Evolutionary conservation across 2,113 vertebrate species (phyloP).

Genomic region (Upupa epops): DNA sequence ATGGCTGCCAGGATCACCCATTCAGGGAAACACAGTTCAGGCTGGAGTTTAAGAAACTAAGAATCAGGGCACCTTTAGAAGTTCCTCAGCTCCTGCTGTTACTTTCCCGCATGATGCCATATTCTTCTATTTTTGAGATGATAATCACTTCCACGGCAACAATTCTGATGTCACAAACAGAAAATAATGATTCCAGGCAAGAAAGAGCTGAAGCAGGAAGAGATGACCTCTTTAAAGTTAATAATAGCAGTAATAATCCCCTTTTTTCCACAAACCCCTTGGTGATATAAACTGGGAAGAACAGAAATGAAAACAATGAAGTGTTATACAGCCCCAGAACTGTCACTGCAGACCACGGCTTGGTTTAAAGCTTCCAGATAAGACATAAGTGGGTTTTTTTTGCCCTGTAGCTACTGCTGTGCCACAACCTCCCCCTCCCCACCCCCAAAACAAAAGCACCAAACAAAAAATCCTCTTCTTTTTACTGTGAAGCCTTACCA

Average conservation of each 20-base stretch:
- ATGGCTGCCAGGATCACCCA: neutral
- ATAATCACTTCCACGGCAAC: neutral
- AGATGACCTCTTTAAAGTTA: constrained; percentile 12
- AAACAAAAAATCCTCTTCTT: neutral
- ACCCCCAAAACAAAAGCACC: neutral
- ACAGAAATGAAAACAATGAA: neutral
- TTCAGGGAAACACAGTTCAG: neutral
- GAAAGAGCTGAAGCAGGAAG: neutral
- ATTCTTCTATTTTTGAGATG: constrained; percentile 19
- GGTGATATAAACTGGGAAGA: neutral
- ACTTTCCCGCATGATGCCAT: neutral
- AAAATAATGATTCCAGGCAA: neutral
- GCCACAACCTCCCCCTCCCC: too few species aligned
- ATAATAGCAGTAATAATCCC: neutral
- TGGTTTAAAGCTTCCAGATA: neutral
- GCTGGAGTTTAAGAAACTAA: neutral
- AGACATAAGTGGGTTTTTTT: neutral
- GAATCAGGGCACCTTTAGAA: neutral
- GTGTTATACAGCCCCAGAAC: neutral
- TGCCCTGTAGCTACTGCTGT: neutral
- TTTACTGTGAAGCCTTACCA: neutral
- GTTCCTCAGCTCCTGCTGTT: neutral
- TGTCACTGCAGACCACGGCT: neutral
- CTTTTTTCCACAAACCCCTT: neutral
- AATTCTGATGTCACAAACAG: neutral